A percentile compares a stretch with the other conserved stretches of the same genome.
Conservation (phyloP, 1,140 invertebrate species). For the silkworm (Bombyx mori) region DNA sequence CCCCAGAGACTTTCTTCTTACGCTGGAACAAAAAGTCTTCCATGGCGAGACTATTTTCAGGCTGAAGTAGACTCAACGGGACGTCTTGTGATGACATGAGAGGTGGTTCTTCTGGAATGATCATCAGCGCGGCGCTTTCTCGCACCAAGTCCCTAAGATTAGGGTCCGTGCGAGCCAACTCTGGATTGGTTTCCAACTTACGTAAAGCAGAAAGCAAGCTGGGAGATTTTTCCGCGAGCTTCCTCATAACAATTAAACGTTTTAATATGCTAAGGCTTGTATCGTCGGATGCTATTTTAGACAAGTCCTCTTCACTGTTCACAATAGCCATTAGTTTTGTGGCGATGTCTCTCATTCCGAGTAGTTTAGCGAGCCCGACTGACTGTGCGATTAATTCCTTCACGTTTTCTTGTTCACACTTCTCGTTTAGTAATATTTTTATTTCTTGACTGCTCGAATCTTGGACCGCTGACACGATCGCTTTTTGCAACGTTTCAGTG, state of each 20-base stretch:
- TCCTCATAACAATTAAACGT: slow-evolving; percentile 79
- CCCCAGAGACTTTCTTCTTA: slow-evolving; percentile 70
- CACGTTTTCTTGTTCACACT: slow-evolving; percentile 65
- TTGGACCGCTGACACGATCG: slow-evolving; percentile 74
- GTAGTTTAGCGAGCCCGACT: slow-evolving; percentile 77
- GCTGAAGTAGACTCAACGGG: slow-evolving; percentile 75
- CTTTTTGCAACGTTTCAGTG: slow-evolving; percentile 74
- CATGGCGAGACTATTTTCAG: slow-evolving; percentile 80
- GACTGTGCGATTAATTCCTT: slow-evolving; percentile 76
- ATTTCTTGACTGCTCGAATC: slow-evolving; percentile 73
- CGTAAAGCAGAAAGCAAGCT: slow-evolving; percentile 73
- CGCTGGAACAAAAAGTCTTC: slow-evolving; percentile 80
- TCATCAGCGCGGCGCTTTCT: slow-evolving; percentile 80
- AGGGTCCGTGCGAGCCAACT: slow-evolving; percentile 77
- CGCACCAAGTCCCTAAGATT: slow-evolving; percentile 77
- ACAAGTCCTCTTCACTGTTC: slow-evolving; percentile 73
- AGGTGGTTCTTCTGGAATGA: slow-evolving; percentile 74
- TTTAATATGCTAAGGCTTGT: slow-evolving; percentile 79
- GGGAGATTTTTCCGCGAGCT: slow-evolving; percentile 78
- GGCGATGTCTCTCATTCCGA: slow-evolving; percentile 78
- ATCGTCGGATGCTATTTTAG: slow-evolving; percentile 73
- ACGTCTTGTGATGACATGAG: slow-evolving; percentile 78
- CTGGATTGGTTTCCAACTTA: slow-evolving; percentile 76
- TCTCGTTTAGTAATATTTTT: slow-evolving; percentile 65
- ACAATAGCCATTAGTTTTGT: slow-evolving; percentile 73